Percentiles rank a stretch among this genome's conserved stretches.
Conservation (phyloP, 2,888 invertebrate species). For the Galeopsomyia nigrocyanea region DNA sequence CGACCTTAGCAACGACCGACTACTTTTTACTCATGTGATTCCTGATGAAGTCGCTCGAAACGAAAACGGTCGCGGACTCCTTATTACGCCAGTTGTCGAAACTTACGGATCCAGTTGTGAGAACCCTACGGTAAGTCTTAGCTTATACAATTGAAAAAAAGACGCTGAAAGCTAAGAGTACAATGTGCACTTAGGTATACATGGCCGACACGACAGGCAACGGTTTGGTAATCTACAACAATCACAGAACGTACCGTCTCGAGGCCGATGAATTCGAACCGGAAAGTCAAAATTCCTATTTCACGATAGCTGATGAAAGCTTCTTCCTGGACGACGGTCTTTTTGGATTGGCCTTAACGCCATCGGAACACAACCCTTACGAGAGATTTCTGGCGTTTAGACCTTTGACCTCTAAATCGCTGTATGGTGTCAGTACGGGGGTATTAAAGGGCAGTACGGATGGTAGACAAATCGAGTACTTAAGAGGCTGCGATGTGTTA, state of each 20-base stretch:
- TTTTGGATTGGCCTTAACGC: constrained; percentile 77
- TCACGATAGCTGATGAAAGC: constrained; percentile 68
- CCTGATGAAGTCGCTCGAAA: constrained; percentile 49
- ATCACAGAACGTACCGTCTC: constrained; percentile 47
- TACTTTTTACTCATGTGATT: constrained; percentile 57
- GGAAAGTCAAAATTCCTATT: constrained; percentile 44
- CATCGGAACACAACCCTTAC: constrained; percentile 58
- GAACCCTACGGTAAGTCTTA: no score
- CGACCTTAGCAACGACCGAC: constrained; percentile 72
- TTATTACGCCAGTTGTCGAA: constrained; percentile 56
- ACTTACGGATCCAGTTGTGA: constrained; percentile 43
- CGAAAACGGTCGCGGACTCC: constrained; percentile 45
- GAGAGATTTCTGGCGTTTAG: no score
- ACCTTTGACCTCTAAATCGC: no score
- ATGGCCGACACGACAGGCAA: constrained; percentile 47
- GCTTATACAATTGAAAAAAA: no score
- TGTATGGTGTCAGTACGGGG: constrained; percentile 25
- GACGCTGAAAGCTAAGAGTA: no score
- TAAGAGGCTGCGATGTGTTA: constrained; percentile 36
- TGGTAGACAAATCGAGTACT: not conserved
- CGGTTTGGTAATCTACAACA: constrained; percentile 44
- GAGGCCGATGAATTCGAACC: constrained; percentile 48
- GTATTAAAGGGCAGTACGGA: constrained; percentile 23
- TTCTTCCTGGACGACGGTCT: constrained; percentile 77
- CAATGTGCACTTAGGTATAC: constrained; percentile 34